phyloP scores from a whole-genome alignment of 2,888 invertebrate species.

The Oegoconia quadripuncta region DNA sequence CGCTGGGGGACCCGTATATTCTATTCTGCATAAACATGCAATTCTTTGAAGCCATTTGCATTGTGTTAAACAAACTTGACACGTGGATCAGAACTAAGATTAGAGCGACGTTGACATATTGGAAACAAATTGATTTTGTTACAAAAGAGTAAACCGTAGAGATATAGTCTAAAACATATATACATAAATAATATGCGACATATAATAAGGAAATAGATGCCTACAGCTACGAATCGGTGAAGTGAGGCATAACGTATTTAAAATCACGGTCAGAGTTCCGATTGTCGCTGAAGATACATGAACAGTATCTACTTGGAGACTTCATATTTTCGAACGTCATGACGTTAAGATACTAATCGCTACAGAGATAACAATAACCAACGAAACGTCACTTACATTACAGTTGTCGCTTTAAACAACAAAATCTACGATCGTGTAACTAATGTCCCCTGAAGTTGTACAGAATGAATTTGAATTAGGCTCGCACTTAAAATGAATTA shows the following conservation, averaged over 20 bases:
- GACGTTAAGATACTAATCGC: not conserved
- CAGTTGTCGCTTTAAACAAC: not conserved
- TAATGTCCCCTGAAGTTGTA: not conserved
- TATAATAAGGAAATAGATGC: too few species aligned
- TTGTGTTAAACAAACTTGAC: not conserved
- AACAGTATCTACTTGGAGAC: not conserved
- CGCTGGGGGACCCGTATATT: not conserved
- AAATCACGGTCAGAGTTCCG: too few species aligned
- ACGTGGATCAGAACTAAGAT: not conserved
- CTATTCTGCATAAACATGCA: not conserved
- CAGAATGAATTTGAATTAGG: not conserved
- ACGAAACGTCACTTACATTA: not conserved
- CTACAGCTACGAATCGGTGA: too few species aligned
- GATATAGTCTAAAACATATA: too few species aligned
- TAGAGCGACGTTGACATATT: too few species aligned
- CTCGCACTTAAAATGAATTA: not conserved
- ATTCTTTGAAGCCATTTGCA: not conserved
- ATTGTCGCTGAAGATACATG: too few species aligned
- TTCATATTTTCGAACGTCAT: not conserved
- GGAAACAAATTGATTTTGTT: too few species aligned
- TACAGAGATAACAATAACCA: not conserved
- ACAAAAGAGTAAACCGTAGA: too few species aligned
- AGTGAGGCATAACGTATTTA: too few species aligned
- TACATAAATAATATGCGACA: too few species aligned
- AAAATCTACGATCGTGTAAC: not conserved